A percentile compares a stretch with the other conserved stretches of the same genome.
Conservation (phyloP, 2,113 vertebrate genomes). For the Mustela lutreola region DNA sequence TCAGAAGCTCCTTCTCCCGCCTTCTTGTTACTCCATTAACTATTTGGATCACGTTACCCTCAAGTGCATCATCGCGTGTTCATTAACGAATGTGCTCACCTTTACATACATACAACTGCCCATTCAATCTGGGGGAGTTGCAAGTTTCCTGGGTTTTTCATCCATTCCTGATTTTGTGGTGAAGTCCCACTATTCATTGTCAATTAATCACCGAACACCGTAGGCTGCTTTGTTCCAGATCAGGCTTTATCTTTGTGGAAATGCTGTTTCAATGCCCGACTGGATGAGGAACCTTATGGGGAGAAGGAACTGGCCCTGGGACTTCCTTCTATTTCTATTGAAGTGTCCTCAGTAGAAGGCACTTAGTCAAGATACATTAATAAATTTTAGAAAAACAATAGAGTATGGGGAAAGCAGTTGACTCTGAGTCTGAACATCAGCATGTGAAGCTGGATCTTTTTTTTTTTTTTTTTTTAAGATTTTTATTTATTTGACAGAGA, state of each 20-base stretch:
- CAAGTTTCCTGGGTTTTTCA: background rate
- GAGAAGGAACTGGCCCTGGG: background rate
- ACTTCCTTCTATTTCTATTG: accelerated
- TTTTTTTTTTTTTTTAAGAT: background rate
- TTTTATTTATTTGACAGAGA: too few relatives aligned
- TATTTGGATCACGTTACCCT: background rate
- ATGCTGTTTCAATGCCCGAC: too few relatives aligned
- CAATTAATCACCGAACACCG: background rate
- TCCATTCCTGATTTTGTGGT: background rate
- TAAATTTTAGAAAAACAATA: background rate
- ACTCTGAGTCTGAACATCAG: background rate
- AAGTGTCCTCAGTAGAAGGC: background rate
- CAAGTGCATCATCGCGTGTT: accelerated
- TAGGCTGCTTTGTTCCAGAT: background rate
- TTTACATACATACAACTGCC: background rate
- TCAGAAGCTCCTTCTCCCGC: accelerated
- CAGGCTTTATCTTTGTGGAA: background rate
- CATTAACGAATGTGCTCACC: background rate
- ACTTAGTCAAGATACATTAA: accelerated
- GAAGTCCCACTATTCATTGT: background rate
- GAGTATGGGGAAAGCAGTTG: background rate
- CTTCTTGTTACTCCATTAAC: background rate
- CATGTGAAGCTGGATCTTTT: too few relatives aligned
- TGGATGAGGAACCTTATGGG: background rate
- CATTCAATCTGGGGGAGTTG: too few relatives aligned